Conservation (phyloP, 2,888 invertebrate species). For the Sinhomidia bicolor region DNA sequence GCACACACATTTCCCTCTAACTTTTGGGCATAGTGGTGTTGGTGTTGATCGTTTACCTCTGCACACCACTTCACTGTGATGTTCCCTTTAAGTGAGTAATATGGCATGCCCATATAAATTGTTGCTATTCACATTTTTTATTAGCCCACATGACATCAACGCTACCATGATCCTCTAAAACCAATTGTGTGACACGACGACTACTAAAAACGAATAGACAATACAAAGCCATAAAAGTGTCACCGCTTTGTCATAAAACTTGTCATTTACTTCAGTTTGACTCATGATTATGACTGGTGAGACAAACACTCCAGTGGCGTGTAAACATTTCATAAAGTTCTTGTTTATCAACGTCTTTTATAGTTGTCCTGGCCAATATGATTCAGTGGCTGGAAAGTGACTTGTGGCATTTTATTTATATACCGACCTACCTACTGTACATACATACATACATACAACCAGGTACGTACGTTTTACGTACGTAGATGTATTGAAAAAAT, state of each 20-base stretch:
- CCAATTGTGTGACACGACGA: not conserved
- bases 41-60: not conserved
- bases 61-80: not conserved
- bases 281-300: not conserved
- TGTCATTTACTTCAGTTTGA: slow-evolving; percentile 1
- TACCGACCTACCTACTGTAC: too few species aligned
- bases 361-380: not conserved
- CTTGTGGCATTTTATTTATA: too few species aligned
- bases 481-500: not conserved
- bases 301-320: not conserved
- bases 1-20: not conserved
- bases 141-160: not conserved
- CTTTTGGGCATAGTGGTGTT: not conserved
- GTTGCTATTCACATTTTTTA: slow-evolving; percentile 7
- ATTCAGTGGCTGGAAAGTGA: not conserved
- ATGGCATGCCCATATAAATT: not conserved
- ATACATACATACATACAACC: too few species aligned
- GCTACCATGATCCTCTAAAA: not conserved
- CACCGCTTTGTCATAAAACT: slow-evolving; percentile 4
- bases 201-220: slow-evolving; percentile 16
- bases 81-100: not conserved
- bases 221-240: slow-evolving; percentile 19
- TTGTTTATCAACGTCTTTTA: not conserved
- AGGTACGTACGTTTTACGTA: too few species aligned
- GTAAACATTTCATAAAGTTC: not conserved